Evolutionary conservation across 64 coral and sea anemone species (phyloP).

Genomic region (Montipora capricornis): DNA sequence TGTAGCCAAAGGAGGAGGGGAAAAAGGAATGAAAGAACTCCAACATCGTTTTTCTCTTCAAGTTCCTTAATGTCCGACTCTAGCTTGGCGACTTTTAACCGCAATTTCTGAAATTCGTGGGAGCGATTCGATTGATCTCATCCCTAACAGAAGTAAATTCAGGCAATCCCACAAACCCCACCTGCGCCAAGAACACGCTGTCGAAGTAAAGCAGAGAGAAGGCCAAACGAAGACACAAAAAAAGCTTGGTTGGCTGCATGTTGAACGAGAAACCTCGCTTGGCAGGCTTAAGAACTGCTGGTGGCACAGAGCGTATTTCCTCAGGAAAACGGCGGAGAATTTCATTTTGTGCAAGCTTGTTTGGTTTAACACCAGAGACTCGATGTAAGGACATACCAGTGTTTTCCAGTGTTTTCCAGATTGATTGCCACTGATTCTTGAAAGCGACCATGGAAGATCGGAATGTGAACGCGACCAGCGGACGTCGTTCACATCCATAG

Average conservation of each 20-base stretch:
- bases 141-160: background rate
- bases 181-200: background rate
- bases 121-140: no score
- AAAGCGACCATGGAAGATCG: conserved; percentile 2
- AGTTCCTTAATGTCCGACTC: background rate
- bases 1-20: background rate
- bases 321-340: conserved; percentile 28
- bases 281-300: conserved; percentile 30
- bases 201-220: background rate
- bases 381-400: conserved; percentile 39
- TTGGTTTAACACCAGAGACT: conserved; percentile 9
- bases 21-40: background rate
- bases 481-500: conserved; percentile 16
- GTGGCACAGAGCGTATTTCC: conserved; percentile 26
- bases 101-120: no score
- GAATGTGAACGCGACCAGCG: background rate
- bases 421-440: conserved; percentile 34
- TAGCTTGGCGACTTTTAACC: no score
- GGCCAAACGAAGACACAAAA: conserved; percentile 1
- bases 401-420: background rate
- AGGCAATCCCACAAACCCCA: background rate
- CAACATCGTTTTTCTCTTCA: background rate
- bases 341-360: conserved; percentile 24
- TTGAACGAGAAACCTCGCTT: conserved; percentile 36
- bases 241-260: conserved; percentile 34